phyloP scores from a whole-genome alignment of 2,113 vertebrate species.

The Heterochromis multidens region DNA sequence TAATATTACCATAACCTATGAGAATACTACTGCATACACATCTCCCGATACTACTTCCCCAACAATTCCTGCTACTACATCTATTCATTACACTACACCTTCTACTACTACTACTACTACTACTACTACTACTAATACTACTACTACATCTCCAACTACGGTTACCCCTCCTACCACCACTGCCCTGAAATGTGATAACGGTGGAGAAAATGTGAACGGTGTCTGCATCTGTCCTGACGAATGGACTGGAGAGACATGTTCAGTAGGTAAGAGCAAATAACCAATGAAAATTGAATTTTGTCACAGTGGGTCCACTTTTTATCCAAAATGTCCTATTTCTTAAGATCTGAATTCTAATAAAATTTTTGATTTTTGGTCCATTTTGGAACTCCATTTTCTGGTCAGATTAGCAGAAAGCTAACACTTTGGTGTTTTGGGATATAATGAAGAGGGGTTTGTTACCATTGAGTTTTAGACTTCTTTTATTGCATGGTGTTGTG shows the following conservation, averaged over 20 bases:
- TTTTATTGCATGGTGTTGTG: too few relatives aligned
- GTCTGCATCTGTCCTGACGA: slow-evolving; percentile 51
- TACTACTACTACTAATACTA: neutral
- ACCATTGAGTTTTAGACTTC: too few relatives aligned
- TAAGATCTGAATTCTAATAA: too few relatives aligned
- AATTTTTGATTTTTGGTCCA: too few relatives aligned
- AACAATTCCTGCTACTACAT: neutral
- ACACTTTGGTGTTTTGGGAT: neutral
- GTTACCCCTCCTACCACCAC: neutral
- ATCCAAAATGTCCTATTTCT: too few relatives aligned
- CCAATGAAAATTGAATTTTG: neutral
- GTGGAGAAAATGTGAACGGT: neutral
- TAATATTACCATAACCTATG: too few relatives aligned
- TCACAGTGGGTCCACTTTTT: neutral
- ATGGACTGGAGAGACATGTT: slow-evolving; percentile 37
- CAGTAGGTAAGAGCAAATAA: neutral
- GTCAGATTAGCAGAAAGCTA: neutral
- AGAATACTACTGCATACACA: too few relatives aligned
- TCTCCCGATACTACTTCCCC: neutral
- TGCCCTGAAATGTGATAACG: slow-evolving; percentile 7
- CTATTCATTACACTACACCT: neutral
- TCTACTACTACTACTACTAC: neutral
- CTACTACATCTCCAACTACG: neutral
- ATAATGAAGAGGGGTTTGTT: too few relatives aligned
- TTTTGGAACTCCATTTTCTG: too few relatives aligned